phyloP scores from a whole-genome alignment of 2,113 vertebrate genomes.

The Mixornis gularis region DNA sequence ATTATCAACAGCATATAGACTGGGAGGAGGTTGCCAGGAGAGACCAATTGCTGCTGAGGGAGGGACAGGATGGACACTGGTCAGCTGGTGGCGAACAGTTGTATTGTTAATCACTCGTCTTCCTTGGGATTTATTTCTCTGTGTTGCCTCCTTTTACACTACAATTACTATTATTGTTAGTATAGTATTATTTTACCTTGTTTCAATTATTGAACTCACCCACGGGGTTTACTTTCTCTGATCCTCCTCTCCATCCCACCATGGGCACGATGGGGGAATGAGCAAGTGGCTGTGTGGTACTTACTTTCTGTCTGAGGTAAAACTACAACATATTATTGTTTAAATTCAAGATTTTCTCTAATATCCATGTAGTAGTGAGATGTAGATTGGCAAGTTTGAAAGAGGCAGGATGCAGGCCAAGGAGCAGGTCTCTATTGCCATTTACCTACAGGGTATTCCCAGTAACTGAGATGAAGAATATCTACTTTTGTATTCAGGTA shows the following conservation, averaged over 20 bases:
- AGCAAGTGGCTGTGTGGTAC: fast-evolving
- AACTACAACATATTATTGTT: neutral
- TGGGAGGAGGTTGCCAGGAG: neutral
- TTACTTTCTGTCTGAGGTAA: neutral
- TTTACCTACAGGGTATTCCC: neutral
- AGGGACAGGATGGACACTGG: neutral
- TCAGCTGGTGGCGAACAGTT: neutral
- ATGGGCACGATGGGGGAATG: fast-evolving
- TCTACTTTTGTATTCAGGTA: neutral
- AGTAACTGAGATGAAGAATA: neutral
- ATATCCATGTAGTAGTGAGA: neutral
- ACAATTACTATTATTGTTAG: neutral
- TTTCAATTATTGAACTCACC: neutral
- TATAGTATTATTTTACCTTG: neutral
- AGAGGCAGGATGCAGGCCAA: neutral
- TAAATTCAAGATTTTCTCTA: neutral
- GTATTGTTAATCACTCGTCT: neutral
- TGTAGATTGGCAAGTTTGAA: neutral
- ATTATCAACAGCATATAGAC: neutral
- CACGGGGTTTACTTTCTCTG: neutral
- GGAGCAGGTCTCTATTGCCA: fast-evolving
- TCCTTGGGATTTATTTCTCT: neutral
- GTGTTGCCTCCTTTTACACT: neutral
- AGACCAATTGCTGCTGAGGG: neutral
- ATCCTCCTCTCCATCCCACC: no score